Evolutionary conservation across 1,140 invertebrate species (phyloP), one percentile per base, ranked within the genome.

Genomic region (Sminthurinus signatus): DNA sequence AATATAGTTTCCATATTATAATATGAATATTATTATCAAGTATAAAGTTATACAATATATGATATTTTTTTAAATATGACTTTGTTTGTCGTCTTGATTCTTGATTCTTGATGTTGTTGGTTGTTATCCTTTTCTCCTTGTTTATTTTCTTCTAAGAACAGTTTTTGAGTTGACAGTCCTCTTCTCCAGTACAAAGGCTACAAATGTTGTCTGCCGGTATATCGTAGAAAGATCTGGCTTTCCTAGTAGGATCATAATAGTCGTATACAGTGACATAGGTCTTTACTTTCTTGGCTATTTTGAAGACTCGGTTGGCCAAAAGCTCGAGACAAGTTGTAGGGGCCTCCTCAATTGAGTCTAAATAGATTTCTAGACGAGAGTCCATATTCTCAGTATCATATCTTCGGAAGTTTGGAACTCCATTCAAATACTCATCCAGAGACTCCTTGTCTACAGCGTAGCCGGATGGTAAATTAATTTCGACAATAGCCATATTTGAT

Each of bases 401-500:
- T 69, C 86, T 81, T 75, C 89, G 89, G 21, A 10, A 31, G 17
- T 8, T 15, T 15, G 28, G 54, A 1, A 92, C 84, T 50, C 85
- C 80, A 39, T 75, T 73, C 67, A 82, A 84, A 8, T 83, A 76
- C 74, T 83, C 76, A 74, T 84, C 81, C 42, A 91, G 69, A 0
- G 87, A 82, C 73, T 91, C 86, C 48, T 82, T 79, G 71, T 91
- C 88, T 1, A 88, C 87, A 0, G 85, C 85, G 74, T 89, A 93
- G 32, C 91, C 91, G 23, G 89, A 91, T 1, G 90, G 89, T 52
- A 93, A 78, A 66, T 81, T 82, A 0, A 93, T 84, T 78, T 93
- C 89, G 84, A 93, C 87, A 1, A 93, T 85, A 36, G 88, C 89
- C 90, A 93, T 93, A 73, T 93, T 93, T 71, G 86, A 88, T 67